Base-by-base conservation (phyloP, 2,888 invertebrate species). In the Steinernema scapterisci region DNA sequence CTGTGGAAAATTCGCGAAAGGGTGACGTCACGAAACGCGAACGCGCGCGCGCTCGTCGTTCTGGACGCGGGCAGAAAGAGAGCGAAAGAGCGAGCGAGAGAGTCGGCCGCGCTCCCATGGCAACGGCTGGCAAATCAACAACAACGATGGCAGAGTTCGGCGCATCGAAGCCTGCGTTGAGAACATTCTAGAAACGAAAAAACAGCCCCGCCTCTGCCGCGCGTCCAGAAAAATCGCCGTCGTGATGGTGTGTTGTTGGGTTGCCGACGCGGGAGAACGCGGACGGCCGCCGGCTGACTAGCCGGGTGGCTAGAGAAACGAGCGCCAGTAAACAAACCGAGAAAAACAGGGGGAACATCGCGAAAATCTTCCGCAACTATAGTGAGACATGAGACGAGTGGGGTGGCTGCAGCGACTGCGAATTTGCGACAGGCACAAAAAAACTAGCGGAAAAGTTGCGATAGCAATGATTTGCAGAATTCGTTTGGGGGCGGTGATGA, bases 91-190 rank as follows among this genome's bases (percentile, higher is more conserved):
- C n/a, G n/a, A n/a, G n/a, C n/a, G 48, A 19, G n/a, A 13, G 63
- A 16, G 19, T 16, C 21, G 25, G 21, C 54, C 54, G 54, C 54
- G 31, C 31, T n/a, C 63, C 63, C 63, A 31, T 63, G 38, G 38
- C 63, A 25, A 63, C 63, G 63, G 21, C 63, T 31, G 63, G 63
- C 63, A 63, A 63, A 63, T 63, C 63, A 63, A 63, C 63, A 63
- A 63, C 63, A n/a, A 21, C 63, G 31, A 3, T 31, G 6, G 27
- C 63, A 13, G 63, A 27, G 63, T 63, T 63, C 31, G 63, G 63
- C 63, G 63, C 63, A 25, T 63, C 63, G 63, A 9, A 19, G 63
- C 63, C 25, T 27, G 27, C 31, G 13, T 11, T 13, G 63, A 63
- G 63, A 63, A 63, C 63, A 63, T 63, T 63, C 63, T 31, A 63